A percentile compares a stretch with the other conserved stretches of the same genome.
Conservation (phyloP, 2,888 invertebrate species). For the Cartodere bifasciata region DNA sequence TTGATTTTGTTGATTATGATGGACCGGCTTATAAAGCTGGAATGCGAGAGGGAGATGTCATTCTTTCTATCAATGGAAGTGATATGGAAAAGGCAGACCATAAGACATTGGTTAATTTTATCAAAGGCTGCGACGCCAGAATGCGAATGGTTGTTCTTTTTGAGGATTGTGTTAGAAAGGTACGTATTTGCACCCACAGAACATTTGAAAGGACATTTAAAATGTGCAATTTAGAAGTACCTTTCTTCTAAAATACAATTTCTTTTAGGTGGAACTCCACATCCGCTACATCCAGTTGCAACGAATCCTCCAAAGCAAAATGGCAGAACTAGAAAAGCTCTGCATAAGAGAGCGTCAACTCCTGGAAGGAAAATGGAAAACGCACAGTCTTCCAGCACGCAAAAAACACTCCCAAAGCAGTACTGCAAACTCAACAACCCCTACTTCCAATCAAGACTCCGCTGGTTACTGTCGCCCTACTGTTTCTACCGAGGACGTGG, state of each 20-base stretch:
- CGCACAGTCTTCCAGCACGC: slow-evolving; percentile 74
- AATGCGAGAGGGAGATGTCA: slow-evolving; percentile 93
- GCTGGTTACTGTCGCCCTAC: slow-evolving; percentile 61
- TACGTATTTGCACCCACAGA: slow-evolving; percentile 26
- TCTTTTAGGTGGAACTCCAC: slow-evolving; percentile 66
- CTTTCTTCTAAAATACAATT: slow-evolving; percentile 2
- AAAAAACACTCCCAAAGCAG: slow-evolving; percentile 57
- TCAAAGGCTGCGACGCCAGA: slow-evolving; percentile 75
- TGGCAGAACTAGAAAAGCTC: slow-evolving; percentile 72
- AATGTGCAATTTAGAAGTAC: slow-evolving; percentile 1
- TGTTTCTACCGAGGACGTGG: slow-evolving; percentile 69
- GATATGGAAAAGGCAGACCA: slow-evolving; percentile 94
- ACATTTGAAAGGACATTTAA: background rate
- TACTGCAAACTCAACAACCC: slow-evolving; percentile 33
- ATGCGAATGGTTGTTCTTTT: slow-evolving; percentile 95
- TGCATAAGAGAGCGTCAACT: slow-evolving; percentile 72
- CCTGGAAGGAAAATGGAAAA: slow-evolving; percentile 78
- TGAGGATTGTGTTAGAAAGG: slow-evolving; percentile 92
- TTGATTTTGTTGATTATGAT: slow-evolving; percentile 88
- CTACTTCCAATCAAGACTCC: slow-evolving; percentile 38
- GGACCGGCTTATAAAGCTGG: slow-evolving; percentile 88
- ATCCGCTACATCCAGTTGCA: slow-evolving; percentile 86
- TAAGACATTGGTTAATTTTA: slow-evolving; percentile 81
- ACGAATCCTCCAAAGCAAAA: slow-evolving; percentile 68
- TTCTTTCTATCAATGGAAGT: slow-evolving; percentile 89